Evolutionary conservation across 2,113 vertebrate genomes (phyloP).

Genomic region (Rafetus swinhoei): DNA sequence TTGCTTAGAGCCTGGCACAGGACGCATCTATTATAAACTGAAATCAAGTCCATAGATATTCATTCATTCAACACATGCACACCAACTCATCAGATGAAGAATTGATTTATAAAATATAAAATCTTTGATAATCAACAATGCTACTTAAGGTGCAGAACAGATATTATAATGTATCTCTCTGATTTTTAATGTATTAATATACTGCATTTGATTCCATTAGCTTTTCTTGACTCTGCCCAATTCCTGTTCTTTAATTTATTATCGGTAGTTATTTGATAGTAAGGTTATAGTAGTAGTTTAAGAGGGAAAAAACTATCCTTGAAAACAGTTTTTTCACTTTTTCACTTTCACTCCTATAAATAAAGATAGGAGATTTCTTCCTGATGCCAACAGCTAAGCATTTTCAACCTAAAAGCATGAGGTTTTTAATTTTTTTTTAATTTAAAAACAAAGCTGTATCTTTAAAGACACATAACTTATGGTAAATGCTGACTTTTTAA

Average conservation of each 20-base stretch:
- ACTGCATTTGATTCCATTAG: neutral
- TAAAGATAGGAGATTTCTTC: neutral
- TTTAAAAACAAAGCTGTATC: neutral
- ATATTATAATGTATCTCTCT: neutral
- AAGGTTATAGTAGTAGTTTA: neutral
- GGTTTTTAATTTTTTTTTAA: neutral
- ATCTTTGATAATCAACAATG: neutral
- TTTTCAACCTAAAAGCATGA: neutral
- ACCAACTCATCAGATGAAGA: neutral
- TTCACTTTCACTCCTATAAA: neutral
- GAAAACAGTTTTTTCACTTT: neutral
- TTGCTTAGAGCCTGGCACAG: neutral
- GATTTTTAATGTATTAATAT: neutral
- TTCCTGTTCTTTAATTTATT: neutral
- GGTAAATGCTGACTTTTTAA: neutral
- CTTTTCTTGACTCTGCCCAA: neutral
- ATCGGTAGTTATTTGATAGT: neutral
- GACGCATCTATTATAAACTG: neutral
- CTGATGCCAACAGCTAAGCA: neutral
- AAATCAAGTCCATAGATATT: neutral
- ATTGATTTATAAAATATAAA: accelerated
- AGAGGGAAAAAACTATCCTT: neutral
- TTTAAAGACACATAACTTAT: neutral
- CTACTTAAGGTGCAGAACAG: neutral
- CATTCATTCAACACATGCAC: neutral